Conservation (phyloP, 2,888 invertebrate species). For the Amphipyra berbera region DNA sequence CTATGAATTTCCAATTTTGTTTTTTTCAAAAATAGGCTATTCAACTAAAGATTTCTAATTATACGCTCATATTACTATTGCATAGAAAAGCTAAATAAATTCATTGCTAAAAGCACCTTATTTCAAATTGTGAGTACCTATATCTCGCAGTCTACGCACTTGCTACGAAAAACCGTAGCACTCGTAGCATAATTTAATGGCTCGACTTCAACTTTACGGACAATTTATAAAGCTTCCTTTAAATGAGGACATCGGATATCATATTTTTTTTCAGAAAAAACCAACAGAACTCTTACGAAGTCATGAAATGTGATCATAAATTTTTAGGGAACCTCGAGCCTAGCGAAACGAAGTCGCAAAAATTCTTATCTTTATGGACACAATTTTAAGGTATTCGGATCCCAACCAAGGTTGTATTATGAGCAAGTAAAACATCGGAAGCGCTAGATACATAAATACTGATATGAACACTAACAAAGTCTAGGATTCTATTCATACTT, state of each 20-base stretch:
- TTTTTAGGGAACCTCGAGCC: conserved; percentile 72
- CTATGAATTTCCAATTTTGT: conserved; percentile 24
- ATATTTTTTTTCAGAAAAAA: conserved; percentile 64
- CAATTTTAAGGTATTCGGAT: conserved; percentile 78
- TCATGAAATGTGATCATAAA: conserved; percentile 78
- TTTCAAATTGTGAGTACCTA: conserved; percentile 25
- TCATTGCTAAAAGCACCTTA: conserved; percentile 2
- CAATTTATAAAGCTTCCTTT: conserved; percentile 60
- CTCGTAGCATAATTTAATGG: conserved; percentile 36
- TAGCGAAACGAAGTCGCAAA: conserved; percentile 74
- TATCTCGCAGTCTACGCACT: conserved; percentile 32
- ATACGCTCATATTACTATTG: background rate
- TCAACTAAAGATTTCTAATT: no score
- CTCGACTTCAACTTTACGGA: conserved; percentile 38
- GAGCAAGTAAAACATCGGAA: conserved; percentile 62
- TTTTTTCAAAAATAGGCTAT: no score
- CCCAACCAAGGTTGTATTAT: conserved; percentile 62
- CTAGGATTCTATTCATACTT: conserved; percentile 40
- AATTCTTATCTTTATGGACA: conserved; percentile 80
- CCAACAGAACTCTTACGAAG: conserved; percentile 72
- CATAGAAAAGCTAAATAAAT: conserved; percentile 21
- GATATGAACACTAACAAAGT: conserved; percentile 46
- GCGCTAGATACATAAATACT: conserved; percentile 54
- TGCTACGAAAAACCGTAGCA: conserved; percentile 49
- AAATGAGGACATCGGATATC: conserved; percentile 65